Percentiles rank a stretch among this genome's conserved stretches.
Evolutionary conservation across 2,888 invertebrate genomes (phyloP).

Genomic region (Campoletis raptor): DNA sequence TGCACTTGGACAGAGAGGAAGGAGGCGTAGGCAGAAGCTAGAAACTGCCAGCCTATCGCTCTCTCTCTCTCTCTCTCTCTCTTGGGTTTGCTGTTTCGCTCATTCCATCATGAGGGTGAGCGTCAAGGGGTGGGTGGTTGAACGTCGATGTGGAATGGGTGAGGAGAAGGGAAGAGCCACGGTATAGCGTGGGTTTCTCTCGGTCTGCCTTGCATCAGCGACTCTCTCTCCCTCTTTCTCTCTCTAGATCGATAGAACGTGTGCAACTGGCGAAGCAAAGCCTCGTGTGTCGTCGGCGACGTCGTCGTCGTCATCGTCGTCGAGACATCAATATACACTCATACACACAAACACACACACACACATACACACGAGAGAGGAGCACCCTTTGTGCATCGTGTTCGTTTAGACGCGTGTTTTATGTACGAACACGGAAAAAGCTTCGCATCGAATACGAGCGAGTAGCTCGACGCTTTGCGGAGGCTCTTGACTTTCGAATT

Average conservation of each 20-base stretch:
- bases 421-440: constrained; percentile 1
- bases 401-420: constrained; percentile 21
- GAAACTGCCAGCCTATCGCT: constrained; percentile 50
- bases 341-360: constrained; percentile 77
- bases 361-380: background rate
- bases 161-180: constrained; percentile 71
- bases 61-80: constrained; percentile 46
- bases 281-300: constrained; percentile 72
- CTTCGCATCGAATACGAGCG: background rate
- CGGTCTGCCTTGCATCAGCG: constrained; percentile 18
- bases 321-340: constrained; percentile 79
- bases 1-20: background rate
- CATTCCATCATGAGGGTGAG: constrained; percentile 58
- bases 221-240: constrained; percentile 11
- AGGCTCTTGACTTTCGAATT: background rate
- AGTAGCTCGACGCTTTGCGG: background rate
- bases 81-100: constrained; percentile 25
- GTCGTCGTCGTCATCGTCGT: constrained; percentile 68
- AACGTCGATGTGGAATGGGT: constrained; percentile 35
- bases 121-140: constrained; percentile 62
- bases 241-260: constrained; percentile 82
- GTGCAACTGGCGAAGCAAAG: constrained; percentile 79
- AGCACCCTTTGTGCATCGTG: constrained; percentile 71
- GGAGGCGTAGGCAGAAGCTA: constrained; percentile 21
- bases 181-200: constrained; percentile 77